These are phyloP conservation scores for Trididemnum nubilum DNA, from an alignment of 23 tunicate species.

Conservation along the genomic window DNA sequence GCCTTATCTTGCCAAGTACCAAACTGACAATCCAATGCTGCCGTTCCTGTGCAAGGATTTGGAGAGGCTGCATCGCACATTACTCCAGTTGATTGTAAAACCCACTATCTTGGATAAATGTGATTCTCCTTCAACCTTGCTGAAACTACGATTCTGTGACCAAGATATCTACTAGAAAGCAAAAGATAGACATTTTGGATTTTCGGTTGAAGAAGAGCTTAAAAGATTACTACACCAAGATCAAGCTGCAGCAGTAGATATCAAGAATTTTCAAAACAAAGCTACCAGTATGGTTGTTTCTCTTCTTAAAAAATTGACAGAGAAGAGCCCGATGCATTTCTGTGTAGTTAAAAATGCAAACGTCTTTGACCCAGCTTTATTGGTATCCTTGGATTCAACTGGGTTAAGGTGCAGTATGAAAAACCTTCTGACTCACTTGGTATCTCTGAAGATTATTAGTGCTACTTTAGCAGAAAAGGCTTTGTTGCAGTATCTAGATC, in stretches of 20 bases:
- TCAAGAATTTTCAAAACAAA: not conserved
- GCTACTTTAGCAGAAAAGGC: not conserved
- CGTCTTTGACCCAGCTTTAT: not conserved
- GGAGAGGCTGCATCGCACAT: slow-evolving; percentile 4
- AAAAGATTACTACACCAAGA: not conserved
- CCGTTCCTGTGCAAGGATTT: slow-evolving; percentile 2
- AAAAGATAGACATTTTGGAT: not conserved
- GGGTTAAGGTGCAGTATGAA: not conserved
- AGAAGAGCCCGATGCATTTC: slow-evolving; percentile 2
- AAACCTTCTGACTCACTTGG: slow-evolving; percentile 1
- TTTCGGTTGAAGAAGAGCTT: slow-evolving; percentile 1
- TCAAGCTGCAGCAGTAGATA: slow-evolving; percentile 1
- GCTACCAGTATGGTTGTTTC: not conserved
- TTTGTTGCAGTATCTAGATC: not conserved
- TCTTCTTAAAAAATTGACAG: not conserved
- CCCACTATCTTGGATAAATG: not conserved
- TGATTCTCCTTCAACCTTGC: slow-evolving; percentile 1
- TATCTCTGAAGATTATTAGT: not conserved
- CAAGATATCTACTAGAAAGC: not conserved
- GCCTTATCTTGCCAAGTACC: not conserved
- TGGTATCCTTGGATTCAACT: not conserved
- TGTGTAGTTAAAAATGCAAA: not conserved
- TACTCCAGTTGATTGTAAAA: not conserved
- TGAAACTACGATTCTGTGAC: slow-evolving; percentile 1
- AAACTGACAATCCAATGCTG: not conserved